Evolutionary conservation across 2,797 vertebrate species (phyloP).

Genomic region (Micropoecilia bifurca): DNA sequence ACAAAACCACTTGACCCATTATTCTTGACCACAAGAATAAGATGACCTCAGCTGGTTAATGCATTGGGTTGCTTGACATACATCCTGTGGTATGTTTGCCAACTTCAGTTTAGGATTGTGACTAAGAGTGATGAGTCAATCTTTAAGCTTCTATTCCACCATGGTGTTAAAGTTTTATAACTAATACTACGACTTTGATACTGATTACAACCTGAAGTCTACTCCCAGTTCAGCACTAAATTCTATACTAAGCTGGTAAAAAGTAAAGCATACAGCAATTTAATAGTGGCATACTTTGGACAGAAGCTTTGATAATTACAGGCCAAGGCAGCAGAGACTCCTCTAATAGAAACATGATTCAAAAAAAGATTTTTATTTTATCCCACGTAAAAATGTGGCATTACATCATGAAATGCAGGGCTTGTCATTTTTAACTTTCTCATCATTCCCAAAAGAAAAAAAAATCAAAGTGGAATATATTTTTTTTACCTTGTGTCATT

Average conservation of each 20-base stretch:
- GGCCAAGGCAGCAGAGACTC: slow-evolving; percentile 30
- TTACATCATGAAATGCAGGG: slow-evolving; percentile 28
- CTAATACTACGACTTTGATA: background rate
- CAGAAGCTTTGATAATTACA: slow-evolving; percentile 41
- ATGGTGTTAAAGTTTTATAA: background rate
- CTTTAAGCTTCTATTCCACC: background rate
- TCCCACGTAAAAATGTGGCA: slow-evolving; percentile 36
- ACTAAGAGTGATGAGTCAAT: background rate
- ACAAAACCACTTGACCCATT: background rate
- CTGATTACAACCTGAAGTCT: background rate
- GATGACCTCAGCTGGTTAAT: background rate
- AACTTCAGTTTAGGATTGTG: background rate
- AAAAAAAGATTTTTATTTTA: slow-evolving; percentile 22
- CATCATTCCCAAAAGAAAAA: slow-evolving; percentile 27
- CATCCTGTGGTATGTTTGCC: background rate
- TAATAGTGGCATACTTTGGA: slow-evolving; percentile 20
- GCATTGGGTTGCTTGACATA: background rate
- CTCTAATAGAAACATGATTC: slow-evolving; percentile 28
- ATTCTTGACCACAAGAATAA: background rate
- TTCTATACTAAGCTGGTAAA: slow-evolving; percentile 5
- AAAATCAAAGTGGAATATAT: slow-evolving; percentile 50
- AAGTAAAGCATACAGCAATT: slow-evolving; percentile 20
- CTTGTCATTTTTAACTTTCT: slow-evolving; percentile 17
- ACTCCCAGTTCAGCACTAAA: slow-evolving; percentile 12
- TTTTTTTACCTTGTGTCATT: slow-evolving; percentile 41